Base-by-base conservation (phyloP, 1,140 invertebrate species). In the Monochamus saltuarius region DNA sequence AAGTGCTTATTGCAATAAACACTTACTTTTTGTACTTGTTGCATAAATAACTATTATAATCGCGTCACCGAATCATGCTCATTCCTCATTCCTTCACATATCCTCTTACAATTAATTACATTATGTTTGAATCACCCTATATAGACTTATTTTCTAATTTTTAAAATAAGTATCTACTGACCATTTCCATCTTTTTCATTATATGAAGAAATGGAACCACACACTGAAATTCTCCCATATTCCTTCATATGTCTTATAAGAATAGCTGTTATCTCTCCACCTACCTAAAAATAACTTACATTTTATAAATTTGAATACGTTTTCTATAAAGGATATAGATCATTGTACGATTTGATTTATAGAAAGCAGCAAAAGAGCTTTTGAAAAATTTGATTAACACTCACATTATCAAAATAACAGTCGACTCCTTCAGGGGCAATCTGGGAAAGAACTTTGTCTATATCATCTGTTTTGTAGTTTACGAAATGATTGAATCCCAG, bases 341-440 rank as follows among this genome's bases (percentile, higher is more conserved):
- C n/a, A 45, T 45, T n/a, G n/a, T n/a, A n/a, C n/a, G n/a, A n/a
- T n/a, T n/a, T n/a, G n/a, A n/a, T n/a, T n/a, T n/a, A n/a, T n/a
- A n/a, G n/a, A n/a, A n/a, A n/a, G n/a, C n/a, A n/a, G n/a, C n/a
- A n/a, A n/a, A n/a, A n/a, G n/a, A n/a, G n/a, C n/a, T n/a, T n/a
- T n/a, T n/a, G n/a, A n/a, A n/a, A n/a, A 36, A 10, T 14, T 10
- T 36, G 35, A 35, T 16, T 7, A 47, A 16, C 4, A 47, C 50
- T 63, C 14, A 88, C 87, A 75, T 89, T 89, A 68, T 89, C 87
- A 75, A 89, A 89, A 66, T 88, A 89, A 59, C 84, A 85, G 63
- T 89, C 85, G 2, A 89, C 74, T 29, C 84, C 86, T 10, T 86
- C 76, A 0, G 87, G 86, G 16, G 86, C 87, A 29, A 75, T 78